Evolutionary conservation across 2,113 vertebrate genomes (phyloP), one percentile per base, ranked within the genome.

Genomic region (Eptesicus fuscus): DNA sequence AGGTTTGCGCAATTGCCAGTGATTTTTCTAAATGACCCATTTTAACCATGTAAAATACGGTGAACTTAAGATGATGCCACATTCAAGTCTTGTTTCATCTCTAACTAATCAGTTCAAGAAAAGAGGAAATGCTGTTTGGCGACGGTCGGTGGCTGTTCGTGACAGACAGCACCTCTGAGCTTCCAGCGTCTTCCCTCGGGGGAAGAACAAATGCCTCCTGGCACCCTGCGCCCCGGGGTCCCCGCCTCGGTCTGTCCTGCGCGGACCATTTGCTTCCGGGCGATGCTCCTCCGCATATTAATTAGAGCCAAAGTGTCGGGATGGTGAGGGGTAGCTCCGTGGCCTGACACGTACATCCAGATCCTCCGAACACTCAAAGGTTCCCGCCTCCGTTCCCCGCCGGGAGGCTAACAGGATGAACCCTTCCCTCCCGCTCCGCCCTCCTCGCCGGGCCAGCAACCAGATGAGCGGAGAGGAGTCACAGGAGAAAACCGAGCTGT

Each of bases 21-120:
- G 93, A 94, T 94, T 96, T 95, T 94, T 85, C 93, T 92, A 85
- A 97, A 94, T 97, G 94, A 91, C 93, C 88, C 95, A 78, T 93
- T 96, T 97, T 96, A 96, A 95, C 96, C 93, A 95, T 94, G 71
- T 95, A 94, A 96, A 96, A 97, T 96, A 97, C 97, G 96, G 90
- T 96, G 92, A 95, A 95, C 94, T 94, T 94, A 94, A 96, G 93
- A 95, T 90, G 88, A 84, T 89, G 73, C 93, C 92, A 89, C 85
- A n/a, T 93, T 91, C 82, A 35, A 86, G 85, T 93, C 85, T 92
- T 96, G 94, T 90, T 95, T 93, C 94, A 92, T 95, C 84, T 93
- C 78, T 96, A 90, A 91, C 79, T 96, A 95, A 96, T 96, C 96
- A 96, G 74, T 65, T 47, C 4, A 30, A 73, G 59, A 32, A 84